Evolutionary conservation across 2,113 vertebrate genomes (phyloP), one percentile per base, ranked within the genome.

Genomic region (Narcine bancroftii): DNA sequence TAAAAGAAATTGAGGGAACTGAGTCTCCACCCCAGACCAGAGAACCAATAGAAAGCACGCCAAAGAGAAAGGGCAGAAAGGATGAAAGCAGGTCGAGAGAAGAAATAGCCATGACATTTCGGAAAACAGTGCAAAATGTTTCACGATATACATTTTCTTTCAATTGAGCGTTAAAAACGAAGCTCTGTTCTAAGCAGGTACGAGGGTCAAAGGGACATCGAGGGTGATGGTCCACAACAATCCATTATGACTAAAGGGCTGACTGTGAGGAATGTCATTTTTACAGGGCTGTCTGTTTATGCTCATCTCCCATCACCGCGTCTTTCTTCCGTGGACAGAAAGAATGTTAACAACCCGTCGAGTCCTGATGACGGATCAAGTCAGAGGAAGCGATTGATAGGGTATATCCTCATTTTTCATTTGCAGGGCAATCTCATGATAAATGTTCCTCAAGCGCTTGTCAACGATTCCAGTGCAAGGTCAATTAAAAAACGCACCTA

Each of bases 231-330:
- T 21, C 53, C 53, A 21, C 33, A 60, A 60, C 53, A 87, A 87
- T 36, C 53, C n/a, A 87, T 87, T 60, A 19, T 33, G 5, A 60
- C 53, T 87, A 60, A 87, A 21, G n/a, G 81, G n/a, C 81, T 60
- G 36, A 56, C 19, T 87, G 26, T 83, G 81, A 87, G 50, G 36
- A 87, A 87, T 17, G 33, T 63, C 81, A 87, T 60, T 63, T 56
- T 87, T 19, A 87, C 56, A n/a, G 53, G 79, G 56, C 60, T 87
- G 81, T 60, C 33, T 87, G 21, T 87, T 87, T 87, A 33, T 87
- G 81, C 36, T 63, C n/a, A 60, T 87, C 33, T 60, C 36, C 53
- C 19, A 60, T n/a, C 81, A n/a, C 33, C 33, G 33, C 53, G n/a
- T 36, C 53, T 83, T 83, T 53, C 81, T 85, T 85, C 50, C 56